Base-by-base conservation (phyloP, 2,113 vertebrate species). In the Zapus hudsonius region DNA sequence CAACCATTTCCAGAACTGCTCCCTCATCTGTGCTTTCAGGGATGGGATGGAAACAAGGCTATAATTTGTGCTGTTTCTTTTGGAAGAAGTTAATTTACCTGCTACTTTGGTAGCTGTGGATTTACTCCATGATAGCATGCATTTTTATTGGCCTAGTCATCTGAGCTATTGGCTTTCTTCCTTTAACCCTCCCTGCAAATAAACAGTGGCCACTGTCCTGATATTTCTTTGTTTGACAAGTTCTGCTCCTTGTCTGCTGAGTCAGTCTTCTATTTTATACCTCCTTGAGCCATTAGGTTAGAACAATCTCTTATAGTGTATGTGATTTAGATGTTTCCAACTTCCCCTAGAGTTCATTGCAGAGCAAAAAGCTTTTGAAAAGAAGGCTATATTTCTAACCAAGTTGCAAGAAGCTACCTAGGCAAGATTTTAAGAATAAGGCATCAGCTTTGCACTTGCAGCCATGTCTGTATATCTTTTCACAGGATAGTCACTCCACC, bases 81-180 rank as follows among this genome's bases (percentile, higher is more conserved):
- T 86, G 44, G 25, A 93, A 75, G 69, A 84, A 78, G 42, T 90
- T 67, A 90, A 74, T 93, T 78, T 85, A 80, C 9, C 44, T 94
- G 70, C 44, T 88, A 61, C 13, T 67, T 84, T 67, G 96, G 80
- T 91, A 87, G 73, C n/a, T 79, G n/a, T 27, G 78, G 59, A 90
- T 94, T 94, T 75, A 61, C 27, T 90, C 44, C 73, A 52, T 29
- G 80, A 91, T 66, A 84, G 67, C 72, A 91, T 89, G n/a, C 47
- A 87, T 78, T 94, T 96, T 95, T 81, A 90, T 85, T 96, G 42
- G 25, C 20, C 70, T 83, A 25, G 67, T 80, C 76, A 87, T 94
- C 81, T 83, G 78, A 91, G 38, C 63, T 70, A n/a, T 66, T 84
- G 64, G 67, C 47, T 81, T 92, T 88, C 80, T 31, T 29, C 40